Conservation (phyloP, 2,797 vertebrate genomes). For the Muscicapa striata region DNA sequence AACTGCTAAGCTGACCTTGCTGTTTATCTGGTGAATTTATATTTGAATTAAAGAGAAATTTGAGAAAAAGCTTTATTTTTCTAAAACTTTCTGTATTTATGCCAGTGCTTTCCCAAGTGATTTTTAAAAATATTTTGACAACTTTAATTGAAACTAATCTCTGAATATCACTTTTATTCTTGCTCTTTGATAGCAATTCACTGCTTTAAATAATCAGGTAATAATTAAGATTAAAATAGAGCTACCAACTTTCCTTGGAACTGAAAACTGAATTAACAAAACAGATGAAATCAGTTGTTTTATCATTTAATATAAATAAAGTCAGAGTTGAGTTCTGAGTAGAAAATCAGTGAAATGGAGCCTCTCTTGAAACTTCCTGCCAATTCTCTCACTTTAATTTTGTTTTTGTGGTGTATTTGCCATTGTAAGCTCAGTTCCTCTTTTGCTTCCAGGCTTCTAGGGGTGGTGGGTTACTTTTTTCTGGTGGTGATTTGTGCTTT, state of each 20-base stretch:
- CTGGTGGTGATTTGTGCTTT: constrained; percentile 4
- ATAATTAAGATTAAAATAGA: background rate
- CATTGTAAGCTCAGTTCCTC: background rate
- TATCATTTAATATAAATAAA: background rate
- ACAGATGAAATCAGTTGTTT: background rate
- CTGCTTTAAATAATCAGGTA: background rate
- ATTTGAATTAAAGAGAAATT: background rate
- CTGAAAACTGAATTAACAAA: background rate
- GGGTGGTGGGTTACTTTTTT: background rate
- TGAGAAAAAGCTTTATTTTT: background rate
- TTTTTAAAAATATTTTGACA: background rate
- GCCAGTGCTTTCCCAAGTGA: background rate
- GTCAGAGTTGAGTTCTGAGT: background rate
- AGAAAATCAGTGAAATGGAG: background rate
- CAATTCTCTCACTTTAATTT: background rate
- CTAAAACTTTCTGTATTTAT: background rate
- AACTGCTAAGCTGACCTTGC: background rate
- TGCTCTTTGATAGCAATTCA: background rate
- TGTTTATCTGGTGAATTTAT: background rate
- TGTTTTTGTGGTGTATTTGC: background rate
- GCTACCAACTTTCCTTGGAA: background rate
- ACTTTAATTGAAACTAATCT: background rate
- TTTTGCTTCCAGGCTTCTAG: background rate
- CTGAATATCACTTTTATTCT: background rate
- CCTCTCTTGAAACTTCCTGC: background rate